A percentile compares a stretch with the other conserved stretches of the same genome.
Conservation (phyloP, 2,113 vertebrate species). For the Apodemus speciosus region DNA sequence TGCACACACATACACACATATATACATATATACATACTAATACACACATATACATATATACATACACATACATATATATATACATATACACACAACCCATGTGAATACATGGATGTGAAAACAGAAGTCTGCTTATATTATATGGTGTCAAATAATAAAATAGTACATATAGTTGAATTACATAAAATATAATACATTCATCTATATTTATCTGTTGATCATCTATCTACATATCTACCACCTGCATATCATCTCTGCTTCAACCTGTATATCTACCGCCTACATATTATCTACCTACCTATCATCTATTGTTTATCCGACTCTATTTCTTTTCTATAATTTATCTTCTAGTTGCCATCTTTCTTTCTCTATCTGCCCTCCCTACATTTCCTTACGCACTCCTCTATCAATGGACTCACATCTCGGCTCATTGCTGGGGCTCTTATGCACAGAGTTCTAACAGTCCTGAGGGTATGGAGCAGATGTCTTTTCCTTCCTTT, state of each 20-base stretch:
- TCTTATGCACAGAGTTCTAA: neutral
- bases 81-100: neutral
- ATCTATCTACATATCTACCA: neutral
- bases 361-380: neutral
- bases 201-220: too few species aligned
- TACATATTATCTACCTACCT: neutral
- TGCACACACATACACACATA: neutral
- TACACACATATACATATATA: neutral
- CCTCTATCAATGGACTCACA: neutral
- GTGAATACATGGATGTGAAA: neutral
- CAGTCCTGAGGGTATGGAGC: fast-evolving
- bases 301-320: neutral
- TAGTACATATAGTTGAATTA: neutral
- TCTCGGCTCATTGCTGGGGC: neutral
- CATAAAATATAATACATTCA: neutral
- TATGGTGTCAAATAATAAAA: neutral
- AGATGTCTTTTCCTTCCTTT: neutral
- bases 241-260: neutral
- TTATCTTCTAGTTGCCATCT: neutral
- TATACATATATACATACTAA: neutral
- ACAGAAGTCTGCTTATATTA: neutral
- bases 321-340: neutral
- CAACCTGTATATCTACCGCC: neutral
- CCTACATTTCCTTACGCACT: neutral
- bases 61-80: neutral